These are phyloP conservation scores for Stenodera caucasica DNA, from an alignment of 2,888 invertebrate genomes.

Conservation along the genomic window DNA sequence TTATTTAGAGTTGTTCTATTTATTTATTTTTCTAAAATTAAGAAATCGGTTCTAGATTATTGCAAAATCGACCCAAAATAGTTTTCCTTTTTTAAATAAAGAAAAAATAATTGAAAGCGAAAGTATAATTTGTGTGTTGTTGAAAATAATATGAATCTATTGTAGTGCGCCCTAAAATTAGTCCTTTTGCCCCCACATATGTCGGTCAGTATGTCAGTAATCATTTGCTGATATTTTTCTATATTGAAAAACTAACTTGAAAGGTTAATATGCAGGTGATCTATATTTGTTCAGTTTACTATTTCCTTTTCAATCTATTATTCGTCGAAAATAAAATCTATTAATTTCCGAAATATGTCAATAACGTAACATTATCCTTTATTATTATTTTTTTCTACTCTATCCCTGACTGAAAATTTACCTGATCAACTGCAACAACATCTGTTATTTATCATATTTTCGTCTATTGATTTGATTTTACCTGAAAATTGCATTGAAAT, in stretches of 20 bases:
- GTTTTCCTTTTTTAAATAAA: too few species aligned
- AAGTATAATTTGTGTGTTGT: background rate
- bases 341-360: constrained; percentile 26
- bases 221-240: background rate
- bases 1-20: too few species aligned
- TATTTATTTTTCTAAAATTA: too few species aligned
- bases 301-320: constrained; percentile 20
- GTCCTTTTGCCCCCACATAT: background rate
- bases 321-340: constrained; percentile 22
- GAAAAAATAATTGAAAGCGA: background rate
- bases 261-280: constrained; percentile 22
- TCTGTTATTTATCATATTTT: constrained; percentile 24
- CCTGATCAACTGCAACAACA: constrained; percentile 20
- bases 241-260: background rate
- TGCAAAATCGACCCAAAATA: too few species aligned
- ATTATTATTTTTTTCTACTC: constrained; percentile 11
- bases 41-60: too few species aligned
- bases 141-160: background rate
- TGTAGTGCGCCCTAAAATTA: background rate
- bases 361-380: constrained; percentile 30
- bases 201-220: constrained; percentile 4
- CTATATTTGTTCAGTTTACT: constrained; percentile 19
- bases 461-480: constrained; percentile 18
- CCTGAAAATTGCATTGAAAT: constrained; percentile 22
- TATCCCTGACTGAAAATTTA: constrained; percentile 11